Evolutionary conservation across 1,140 invertebrate genomes (phyloP), one percentile per base, ranked within the genome.

Genomic region (Ceratosolen solmsi): DNA sequence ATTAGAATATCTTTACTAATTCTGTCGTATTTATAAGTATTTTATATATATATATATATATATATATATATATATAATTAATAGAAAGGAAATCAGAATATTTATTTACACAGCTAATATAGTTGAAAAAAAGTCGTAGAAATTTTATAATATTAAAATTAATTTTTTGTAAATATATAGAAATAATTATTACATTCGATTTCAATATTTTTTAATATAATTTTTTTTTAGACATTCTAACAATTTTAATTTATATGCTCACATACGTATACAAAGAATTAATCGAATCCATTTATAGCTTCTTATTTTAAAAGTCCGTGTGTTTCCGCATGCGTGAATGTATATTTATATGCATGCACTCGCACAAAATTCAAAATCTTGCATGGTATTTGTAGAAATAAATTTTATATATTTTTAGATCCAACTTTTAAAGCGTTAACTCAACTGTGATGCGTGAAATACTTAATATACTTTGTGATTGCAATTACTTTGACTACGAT

Each of bases 401-500:
- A 36, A 15, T 56, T 54, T 75, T 82, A 82, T 38, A 74, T 79
- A 78, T 79, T 83, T 83, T 83, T 83, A 79, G 46, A 74, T 15
- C 20, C 9, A 54, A 75, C 5, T 72, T 79, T 83, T 65, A 79
- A 60, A 72, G 33, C 49, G 7, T 36, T 68, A 79, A 79, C 8
- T 36, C 27, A 46, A 79, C 82, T 83, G 82, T 83, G 82, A 83
- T 83, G 68, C 17, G 58, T 75, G 36, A 74, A 77, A 82, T 75
- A 74, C 41, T 74, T 63, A n/a, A 54, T 25, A 51, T 30, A 36
- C 5, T 63, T 74, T 80, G 25, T n/a, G 41, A 71, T 70, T 58
- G 22, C 76, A 75, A 56, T 25, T 49, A 33, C 54, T 76, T 56
- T n/a, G 15, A 76, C 22, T 46, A 58, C 46, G 51, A 70, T 77